Evolutionary conservation across 2,797 vertebrate species (phyloP), one percentile per base, ranked within the genome.

Genomic region (Gallinago stenura): DNA sequence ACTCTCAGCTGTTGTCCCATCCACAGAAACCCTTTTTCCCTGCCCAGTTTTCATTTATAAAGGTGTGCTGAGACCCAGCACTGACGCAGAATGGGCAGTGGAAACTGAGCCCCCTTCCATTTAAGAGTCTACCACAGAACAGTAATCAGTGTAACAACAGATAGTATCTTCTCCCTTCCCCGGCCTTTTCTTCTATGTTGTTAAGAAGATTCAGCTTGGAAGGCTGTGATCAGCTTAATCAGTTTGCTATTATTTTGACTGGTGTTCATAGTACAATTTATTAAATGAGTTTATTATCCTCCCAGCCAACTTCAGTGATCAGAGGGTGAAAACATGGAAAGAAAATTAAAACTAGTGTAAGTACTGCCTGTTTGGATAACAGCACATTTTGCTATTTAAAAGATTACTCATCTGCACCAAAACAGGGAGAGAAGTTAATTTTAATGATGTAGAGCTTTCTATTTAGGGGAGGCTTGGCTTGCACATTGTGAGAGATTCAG

Each of bases 401-500:
- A 95, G 90, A 97, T 97, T 97, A 92, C 83, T 97, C 96, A 95
- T 97, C 96, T 96, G 87, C 82, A 83, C 81, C 83, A 87, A 97
- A 96, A 93, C 97, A 97, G 96, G 95, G 93, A 97, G 97, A 95
- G 85, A 85, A 97, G 97, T 98, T 98, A 98, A 98, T 98, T 98
- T 97, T 82, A 72, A 61, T 98, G 98, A 98, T 98, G 98, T 98
- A 99, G 98, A 97, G 96, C 97, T 97, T 98, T 98, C 98, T 97
- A 35, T 96, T 98, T 97, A 91, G 78, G 97, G 98, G 97, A 98
- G 98, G 97, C 90, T 78, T 97, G 89, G 91, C 90, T 96, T 97
- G 97, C 96, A 97, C 84, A 68, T 97, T 80, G 77, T 97, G 97
- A 97, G 98, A 97, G 97, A 98, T 98, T 96, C 93, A 83, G 95